A percentile compares a stretch with the other conserved stretches of the same genome.
Conservation (phyloP, 2,888 invertebrate genomes). For the Drosophila fungiperda region DNA sequence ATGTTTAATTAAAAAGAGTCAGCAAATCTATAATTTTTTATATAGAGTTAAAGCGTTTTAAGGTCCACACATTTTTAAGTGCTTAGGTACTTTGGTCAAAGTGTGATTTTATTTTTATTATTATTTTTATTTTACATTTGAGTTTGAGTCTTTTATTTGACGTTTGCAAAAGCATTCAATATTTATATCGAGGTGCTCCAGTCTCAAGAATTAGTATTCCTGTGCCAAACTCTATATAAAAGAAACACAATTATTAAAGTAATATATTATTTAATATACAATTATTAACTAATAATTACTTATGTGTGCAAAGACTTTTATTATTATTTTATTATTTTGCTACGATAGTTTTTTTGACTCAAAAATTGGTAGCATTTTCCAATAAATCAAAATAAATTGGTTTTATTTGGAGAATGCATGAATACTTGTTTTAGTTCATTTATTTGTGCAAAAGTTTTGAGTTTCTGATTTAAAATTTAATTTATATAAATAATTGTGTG, state of each 20-base stretch:
- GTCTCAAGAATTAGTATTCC: neutral
- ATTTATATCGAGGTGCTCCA: rapidly evolving
- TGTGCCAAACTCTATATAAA: no score
- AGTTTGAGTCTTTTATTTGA: neutral
- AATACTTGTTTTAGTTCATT: neutral
- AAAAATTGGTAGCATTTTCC: neutral
- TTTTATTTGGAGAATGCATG: neutral
- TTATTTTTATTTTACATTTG: neutral
- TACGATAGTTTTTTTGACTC: neutral
- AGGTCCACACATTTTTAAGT: rapidly evolving
- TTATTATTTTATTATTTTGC: neutral
- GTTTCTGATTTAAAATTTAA: neutral
- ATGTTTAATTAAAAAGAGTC: neutral
- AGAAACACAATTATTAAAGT: no score
- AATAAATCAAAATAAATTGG: neutral
- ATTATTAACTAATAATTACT: neutral
- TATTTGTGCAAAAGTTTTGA: neutral
- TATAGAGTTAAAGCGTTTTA: neutral
- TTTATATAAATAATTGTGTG: neutral
- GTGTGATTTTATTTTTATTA: neutral
- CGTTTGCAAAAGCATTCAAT: no score
- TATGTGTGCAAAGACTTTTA: neutral
- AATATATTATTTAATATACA: no score
- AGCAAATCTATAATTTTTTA: rapidly evolving
- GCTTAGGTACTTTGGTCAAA: neutral